Conservation (phyloP, 2,888 invertebrate species). For the Lochmaea capreae region DNA sequence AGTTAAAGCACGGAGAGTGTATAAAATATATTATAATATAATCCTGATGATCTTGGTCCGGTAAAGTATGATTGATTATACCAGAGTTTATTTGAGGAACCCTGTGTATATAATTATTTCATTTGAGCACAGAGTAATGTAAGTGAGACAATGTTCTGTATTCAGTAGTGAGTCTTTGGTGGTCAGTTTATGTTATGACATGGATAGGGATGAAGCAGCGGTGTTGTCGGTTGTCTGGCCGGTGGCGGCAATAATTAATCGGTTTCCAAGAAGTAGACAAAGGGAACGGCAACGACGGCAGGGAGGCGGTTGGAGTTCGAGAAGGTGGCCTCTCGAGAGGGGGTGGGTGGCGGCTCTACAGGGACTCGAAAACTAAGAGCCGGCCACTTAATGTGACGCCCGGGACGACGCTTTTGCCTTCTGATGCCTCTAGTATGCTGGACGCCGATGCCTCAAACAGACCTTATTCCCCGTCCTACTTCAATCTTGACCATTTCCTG, state of each 20-base stretch:
- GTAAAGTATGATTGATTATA: too few relatives aligned
- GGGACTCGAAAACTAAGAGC: slow-evolving; percentile 66
- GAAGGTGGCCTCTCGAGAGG: slow-evolving; percentile 63
- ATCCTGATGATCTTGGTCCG: too few relatives aligned
- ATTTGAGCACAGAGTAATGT: slow-evolving; percentile 11
- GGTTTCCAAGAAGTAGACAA: slow-evolving; percentile 64
- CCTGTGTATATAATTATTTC: neutral
- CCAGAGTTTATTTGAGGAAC: neutral
- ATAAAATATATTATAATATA: too few relatives aligned
- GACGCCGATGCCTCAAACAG: slow-evolving; percentile 42
- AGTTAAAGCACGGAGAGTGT: too few relatives aligned
- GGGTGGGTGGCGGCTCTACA: slow-evolving; percentile 56
- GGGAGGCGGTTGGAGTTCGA: slow-evolving; percentile 40
- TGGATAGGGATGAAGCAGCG: slow-evolving; percentile 57
- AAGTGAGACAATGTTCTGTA: neutral
- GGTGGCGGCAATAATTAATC: slow-evolving; percentile 63
- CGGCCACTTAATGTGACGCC: slow-evolving; percentile 67
- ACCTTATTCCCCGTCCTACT: slow-evolving; percentile 44
- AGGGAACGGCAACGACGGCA: slow-evolving; percentile 54
- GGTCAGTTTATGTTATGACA: slow-evolving; percentile 60
- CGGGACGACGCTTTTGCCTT: slow-evolving; percentile 58
- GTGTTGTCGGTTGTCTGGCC: slow-evolving; percentile 16
- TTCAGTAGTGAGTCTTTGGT: slow-evolving; percentile 16
- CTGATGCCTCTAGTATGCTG: slow-evolving; percentile 30
- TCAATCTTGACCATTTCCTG: slow-evolving; percentile 44